Evolutionary conservation across 1,140 invertebrate species (phyloP).

Genomic region (Drosophila lowei): DNA sequence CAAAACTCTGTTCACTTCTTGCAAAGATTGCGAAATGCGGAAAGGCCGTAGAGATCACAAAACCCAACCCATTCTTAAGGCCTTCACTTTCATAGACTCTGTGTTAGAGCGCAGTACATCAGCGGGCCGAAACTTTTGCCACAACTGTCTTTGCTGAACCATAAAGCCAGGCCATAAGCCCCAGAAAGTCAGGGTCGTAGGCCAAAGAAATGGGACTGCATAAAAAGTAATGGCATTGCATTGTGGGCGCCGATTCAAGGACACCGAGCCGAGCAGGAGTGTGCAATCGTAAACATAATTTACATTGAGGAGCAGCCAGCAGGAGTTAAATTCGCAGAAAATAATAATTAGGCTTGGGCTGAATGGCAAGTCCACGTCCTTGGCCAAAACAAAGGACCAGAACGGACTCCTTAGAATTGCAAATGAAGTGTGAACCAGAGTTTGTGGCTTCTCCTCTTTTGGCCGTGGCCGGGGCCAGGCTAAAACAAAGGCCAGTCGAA

Average conservation of each 20-base stretch:
- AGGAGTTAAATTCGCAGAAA: slow-evolving; percentile 62
- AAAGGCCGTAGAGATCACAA: too few relatives aligned
- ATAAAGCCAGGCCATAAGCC: slow-evolving; percentile 35
- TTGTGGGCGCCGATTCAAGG: slow-evolving; percentile 13
- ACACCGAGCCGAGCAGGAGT: not conserved
- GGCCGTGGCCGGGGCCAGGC: not conserved
- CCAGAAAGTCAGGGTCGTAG: not conserved
- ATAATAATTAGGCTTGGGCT: slow-evolving; percentile 72
- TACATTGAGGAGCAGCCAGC: slow-evolving; percentile 56
- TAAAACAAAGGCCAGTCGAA: slow-evolving; percentile 39
- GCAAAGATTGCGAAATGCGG: too few relatives aligned
- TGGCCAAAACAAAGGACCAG: slow-evolving; percentile 45
- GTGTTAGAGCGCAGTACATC: slow-evolving; percentile 32
- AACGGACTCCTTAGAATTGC: slow-evolving; percentile 62
- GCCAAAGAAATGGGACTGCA: slow-evolving; percentile 3
- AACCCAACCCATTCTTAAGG: too few relatives aligned
- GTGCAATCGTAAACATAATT: slow-evolving; percentile 75
- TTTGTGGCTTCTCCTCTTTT: slow-evolving; percentile 23
- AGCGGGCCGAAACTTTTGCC: slow-evolving; percentile 28
- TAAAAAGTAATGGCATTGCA: slow-evolving; percentile 62
- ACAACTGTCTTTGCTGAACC: slow-evolving; percentile 39
- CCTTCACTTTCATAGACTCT: not conserved
- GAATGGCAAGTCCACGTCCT: not conserved
- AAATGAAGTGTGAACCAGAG: slow-evolving; percentile 79
- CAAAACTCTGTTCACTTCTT: not conserved